Evolutionary conservation across 2,888 invertebrate species (phyloP).

Genomic region (Pseudococcus jackbeardsleyi): DNA sequence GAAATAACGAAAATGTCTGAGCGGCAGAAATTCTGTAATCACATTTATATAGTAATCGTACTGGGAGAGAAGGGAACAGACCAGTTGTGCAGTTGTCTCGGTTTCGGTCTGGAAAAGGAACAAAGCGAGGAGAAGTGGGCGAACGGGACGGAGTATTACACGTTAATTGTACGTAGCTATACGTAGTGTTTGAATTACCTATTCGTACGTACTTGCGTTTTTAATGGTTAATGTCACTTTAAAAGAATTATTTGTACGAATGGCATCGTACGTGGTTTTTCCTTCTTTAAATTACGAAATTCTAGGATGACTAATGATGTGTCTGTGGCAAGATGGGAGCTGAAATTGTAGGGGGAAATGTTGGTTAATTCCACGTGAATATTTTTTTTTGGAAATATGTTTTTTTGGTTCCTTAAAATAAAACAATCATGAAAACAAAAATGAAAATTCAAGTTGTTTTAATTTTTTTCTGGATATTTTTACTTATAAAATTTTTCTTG

Average conservation of each 20-base stretch:
- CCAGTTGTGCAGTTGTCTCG: conserved; percentile 25
- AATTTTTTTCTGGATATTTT: too few species aligned
- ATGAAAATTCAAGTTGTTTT: too few species aligned
- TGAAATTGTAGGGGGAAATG: not conserved
- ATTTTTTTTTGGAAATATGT: too few species aligned
- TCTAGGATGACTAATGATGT: too few species aligned
- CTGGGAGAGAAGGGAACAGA: conserved; percentile 51
- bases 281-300: not conserved
- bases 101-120: conserved; percentile 50
- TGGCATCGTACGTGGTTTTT: not conserved
- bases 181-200: not conserved
- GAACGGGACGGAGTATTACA: not conserved
- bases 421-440: too few species aligned
- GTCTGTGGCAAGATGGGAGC: not conserved
- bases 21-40: conserved; percentile 25
- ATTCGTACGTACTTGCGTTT: not conserved
- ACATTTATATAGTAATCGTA: conserved; percentile 49
- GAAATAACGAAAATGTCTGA: conserved; percentile 55
- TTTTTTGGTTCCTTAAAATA: too few species aligned
- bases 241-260: not conserved
- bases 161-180: not conserved
- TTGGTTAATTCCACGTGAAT: too few species aligned
- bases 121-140: not conserved
- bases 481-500: too few species aligned
- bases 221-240: not conserved